phyloP scores from a whole-genome alignment of 2,113 vertebrate genomes.

The Leptodactylus fuscus region DNA sequence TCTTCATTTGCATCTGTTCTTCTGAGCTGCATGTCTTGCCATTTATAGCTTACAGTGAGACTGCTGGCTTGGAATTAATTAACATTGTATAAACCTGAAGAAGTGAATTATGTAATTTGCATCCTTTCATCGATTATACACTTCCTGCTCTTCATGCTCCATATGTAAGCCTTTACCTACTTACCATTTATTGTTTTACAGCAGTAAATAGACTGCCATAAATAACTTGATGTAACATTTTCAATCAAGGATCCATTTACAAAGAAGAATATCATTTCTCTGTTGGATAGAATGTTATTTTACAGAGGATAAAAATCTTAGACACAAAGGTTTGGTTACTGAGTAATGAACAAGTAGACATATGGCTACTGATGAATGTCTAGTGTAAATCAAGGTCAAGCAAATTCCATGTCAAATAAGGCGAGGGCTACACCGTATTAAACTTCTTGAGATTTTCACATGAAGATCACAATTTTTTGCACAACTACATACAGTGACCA shows the following conservation, averaged over 20 bases:
- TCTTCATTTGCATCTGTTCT: conserved; percentile 36
- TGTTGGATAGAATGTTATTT: neutral
- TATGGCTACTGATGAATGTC: too few species aligned
- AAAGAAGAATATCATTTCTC: neutral
- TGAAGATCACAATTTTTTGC: too few species aligned
- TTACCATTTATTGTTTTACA: conserved; percentile 15
- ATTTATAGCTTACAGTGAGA: conserved; percentile 37
- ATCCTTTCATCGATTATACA: conserved; percentile 18
- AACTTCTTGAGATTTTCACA: too few species aligned
- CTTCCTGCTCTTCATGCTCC: conserved; percentile 25
- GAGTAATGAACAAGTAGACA: neutral
- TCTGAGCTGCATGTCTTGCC: neutral
- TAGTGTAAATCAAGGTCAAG: too few species aligned
- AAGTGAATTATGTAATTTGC: conserved; percentile 40
- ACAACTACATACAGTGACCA: too few species aligned
- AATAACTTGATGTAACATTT: neutral
- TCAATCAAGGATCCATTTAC: neutral
- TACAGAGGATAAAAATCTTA: neutral
- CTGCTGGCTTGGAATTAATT: conserved; percentile 43
- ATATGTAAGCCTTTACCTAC: neutral
- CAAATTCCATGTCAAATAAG: too few species aligned
- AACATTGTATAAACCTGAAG: conserved; percentile 28
- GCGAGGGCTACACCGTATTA: too few species aligned
- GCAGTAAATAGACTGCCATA: conserved; percentile 5
- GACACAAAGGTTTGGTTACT: neutral